A percentile compares a stretch with the other conserved stretches of the same genome.
Evolutionary conservation across 2,113 vertebrate genomes (phyloP).

Genomic region (Apeltes quadracus): DNA sequence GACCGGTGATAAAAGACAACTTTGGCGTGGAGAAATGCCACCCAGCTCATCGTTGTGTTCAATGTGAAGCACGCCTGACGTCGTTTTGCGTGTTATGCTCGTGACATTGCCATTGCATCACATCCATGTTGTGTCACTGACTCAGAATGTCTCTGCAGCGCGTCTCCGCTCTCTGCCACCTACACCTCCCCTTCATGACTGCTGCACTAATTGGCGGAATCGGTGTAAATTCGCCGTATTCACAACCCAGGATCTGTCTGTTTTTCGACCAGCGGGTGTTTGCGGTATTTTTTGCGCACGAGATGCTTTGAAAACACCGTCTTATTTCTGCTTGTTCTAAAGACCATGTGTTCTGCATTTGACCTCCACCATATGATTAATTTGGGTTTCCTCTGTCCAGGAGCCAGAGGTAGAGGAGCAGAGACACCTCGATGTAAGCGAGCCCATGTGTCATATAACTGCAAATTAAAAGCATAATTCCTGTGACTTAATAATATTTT

Average conservation of each 20-base stretch:
- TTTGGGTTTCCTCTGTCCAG: too few relatives aligned
- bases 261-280: slow-evolving; percentile 21
- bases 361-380: slow-evolving; percentile 11
- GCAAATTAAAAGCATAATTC: neutral
- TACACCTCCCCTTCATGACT: slow-evolving; percentile 40
- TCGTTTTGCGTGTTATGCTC: neutral
- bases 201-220: slow-evolving; percentile 51
- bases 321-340: neutral
- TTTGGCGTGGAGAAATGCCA: slow-evolving; percentile 32
- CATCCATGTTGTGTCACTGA: slow-evolving; percentile 34
- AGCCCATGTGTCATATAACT: neutral
- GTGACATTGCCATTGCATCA: neutral
- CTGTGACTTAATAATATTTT: neutral
- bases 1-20: slow-evolving; percentile 50
- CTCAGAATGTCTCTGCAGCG: slow-evolving; percentile 31
- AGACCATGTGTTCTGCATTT: slow-evolving; percentile 3
- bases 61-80: neutral
- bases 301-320: neutral
- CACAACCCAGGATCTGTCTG: neutral
- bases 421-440: neutral
- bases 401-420: neutral
- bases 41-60: neutral
- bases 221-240: slow-evolving; percentile 24
- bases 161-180: slow-evolving; percentile 30
- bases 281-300: neutral